Percentiles rank a stretch among this genome's conserved stretches.
phyloP scores from a whole-genome alignment of 2,113 vertebrate genomes.

The Grammomys dolichurus region DNA sequence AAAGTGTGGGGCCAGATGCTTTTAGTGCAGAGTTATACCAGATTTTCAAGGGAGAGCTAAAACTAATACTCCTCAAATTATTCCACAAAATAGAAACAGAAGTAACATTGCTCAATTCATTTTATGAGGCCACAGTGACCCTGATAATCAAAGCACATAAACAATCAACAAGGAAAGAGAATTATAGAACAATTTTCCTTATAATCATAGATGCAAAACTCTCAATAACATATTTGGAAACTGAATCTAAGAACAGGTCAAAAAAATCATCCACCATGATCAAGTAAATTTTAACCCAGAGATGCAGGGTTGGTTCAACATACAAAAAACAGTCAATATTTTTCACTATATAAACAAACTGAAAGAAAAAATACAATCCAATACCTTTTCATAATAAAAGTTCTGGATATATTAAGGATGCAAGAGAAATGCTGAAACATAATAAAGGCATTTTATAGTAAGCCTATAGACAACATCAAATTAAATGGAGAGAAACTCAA shows the following conservation, averaged over 20 bases:
- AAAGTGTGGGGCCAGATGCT: too few species aligned
- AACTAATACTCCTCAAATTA: too few species aligned
- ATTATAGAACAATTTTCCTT: neutral
- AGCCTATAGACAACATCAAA: neutral
- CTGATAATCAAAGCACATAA: too few species aligned
- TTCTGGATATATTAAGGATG: neutral
- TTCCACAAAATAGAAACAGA: too few species aligned
- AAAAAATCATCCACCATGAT: neutral
- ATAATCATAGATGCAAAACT: neutral
- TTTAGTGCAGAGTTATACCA: too few species aligned
- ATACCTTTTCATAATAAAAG: neutral
- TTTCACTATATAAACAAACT: neutral
- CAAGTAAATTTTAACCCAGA: neutral
- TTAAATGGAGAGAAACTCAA: neutral
- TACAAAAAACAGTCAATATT: neutral
- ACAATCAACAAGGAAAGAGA: neutral
- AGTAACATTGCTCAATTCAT: too few species aligned
- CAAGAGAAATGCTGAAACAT: neutral
- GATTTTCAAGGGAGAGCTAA: too few species aligned
- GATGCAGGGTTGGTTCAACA: neutral
- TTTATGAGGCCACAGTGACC: too few species aligned
- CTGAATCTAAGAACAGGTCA: neutral
- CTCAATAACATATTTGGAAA: neutral
- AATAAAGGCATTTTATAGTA: neutral
- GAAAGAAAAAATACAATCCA: neutral